A percentile compares a stretch with the other conserved stretches of the same genome.
Evolutionary conservation across 2,113 vertebrate genomes (phyloP).

Genomic region (Malurus alboscapulatus): DNA sequence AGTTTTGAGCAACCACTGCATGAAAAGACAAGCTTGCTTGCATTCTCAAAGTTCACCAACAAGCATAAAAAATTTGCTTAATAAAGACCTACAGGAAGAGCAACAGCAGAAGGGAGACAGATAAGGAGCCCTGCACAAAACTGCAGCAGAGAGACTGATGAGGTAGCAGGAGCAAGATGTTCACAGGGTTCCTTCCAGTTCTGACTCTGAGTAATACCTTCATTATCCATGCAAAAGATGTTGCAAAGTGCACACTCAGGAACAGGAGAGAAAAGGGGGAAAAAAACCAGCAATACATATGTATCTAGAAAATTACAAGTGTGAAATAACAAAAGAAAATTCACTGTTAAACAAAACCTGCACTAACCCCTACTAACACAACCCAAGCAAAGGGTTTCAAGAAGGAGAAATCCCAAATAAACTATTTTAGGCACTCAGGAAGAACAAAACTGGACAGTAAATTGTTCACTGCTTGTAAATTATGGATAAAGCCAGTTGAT

Average conservation of each 20-base stretch:
- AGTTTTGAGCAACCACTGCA: background rate
- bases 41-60: background rate
- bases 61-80: background rate
- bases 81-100: background rate
- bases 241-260: background rate
- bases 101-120: background rate
- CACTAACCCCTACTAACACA: background rate
- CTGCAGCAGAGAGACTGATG: background rate
- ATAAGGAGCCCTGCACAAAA: background rate
- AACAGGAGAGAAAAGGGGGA: background rate
- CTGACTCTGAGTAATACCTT: background rate
- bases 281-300: background rate
- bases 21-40: background rate
- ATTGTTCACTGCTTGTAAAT: background rate
- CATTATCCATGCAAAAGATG: background rate
- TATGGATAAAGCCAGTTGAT: background rate
- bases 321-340: background rate
- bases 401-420: background rate
- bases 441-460: background rate
- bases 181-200: background rate
- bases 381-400: background rate
- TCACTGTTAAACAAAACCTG: background rate
- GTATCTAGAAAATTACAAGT: background rate
- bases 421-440: background rate
- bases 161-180: background rate